Percentiles rank a stretch among this genome's conserved stretches.
phyloP scores from a whole-genome alignment of 2,888 invertebrate genomes.

The Slavum lentiscoides region DNA sequence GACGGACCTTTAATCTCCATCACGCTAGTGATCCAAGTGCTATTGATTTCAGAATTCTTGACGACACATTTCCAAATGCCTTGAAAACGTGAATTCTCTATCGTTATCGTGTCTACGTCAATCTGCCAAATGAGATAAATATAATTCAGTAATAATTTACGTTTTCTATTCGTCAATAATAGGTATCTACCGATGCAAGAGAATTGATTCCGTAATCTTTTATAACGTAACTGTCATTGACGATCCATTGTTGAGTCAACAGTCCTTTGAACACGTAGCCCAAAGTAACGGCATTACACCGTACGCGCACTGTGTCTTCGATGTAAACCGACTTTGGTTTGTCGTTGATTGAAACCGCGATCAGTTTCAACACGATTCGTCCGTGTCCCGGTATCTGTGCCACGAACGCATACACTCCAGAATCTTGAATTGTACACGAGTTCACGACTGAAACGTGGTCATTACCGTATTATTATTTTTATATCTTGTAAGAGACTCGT shows the following conservation, averaged over 20 bases:
- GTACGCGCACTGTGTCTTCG: background rate
- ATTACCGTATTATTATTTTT: too few relatives aligned
- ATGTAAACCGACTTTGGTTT: constrained; percentile 16
- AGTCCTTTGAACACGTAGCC: background rate
- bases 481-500: too few relatives aligned
- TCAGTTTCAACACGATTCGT: constrained; percentile 18
- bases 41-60: constrained; percentile 10
- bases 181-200: background rate
- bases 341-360: background rate
- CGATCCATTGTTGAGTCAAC: constrained; percentile 26
- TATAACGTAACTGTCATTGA: constrained; percentile 19
- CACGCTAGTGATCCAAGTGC: constrained; percentile 19
- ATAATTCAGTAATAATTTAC: too few relatives aligned
- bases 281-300: constrained; percentile 25
- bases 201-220: constrained; percentile 33
- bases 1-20: constrained; percentile 19
- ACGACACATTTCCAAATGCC: constrained; percentile 38
- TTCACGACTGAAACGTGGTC: background rate
- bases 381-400: background rate
- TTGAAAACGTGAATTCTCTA: constrained; percentile 36
- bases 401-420: constrained; percentile 26
- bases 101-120: constrained; percentile 23
- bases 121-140: background rate
- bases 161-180: background rate
- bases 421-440: constrained; percentile 13